Conservation (phyloP, 2,797 vertebrate genomes). For the Danio aesculapii region DNA sequence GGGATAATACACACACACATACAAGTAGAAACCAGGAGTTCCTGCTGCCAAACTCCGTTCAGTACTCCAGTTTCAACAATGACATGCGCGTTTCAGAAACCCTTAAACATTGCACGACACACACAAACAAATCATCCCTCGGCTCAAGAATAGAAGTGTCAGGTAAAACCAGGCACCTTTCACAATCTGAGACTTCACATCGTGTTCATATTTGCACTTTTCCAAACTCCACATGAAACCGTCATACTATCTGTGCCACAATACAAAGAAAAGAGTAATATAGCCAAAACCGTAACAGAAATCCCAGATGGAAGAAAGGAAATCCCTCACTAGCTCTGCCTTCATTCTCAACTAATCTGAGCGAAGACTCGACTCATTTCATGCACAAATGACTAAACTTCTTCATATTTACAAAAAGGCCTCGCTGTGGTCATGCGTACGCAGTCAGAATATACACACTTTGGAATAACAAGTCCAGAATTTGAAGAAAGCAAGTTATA, state of each 20-base stretch:
- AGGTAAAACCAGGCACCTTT: conserved; percentile 59
- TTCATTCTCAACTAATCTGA: conserved; percentile 31
- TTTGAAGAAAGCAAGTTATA: neutral
- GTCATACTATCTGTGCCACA: neutral
- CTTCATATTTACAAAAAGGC: conserved; percentile 26
- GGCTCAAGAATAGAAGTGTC: conserved; percentile 58
- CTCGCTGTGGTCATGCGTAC: conserved; percentile 22
- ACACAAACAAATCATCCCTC: conserved; percentile 29
- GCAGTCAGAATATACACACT: conserved; percentile 9
- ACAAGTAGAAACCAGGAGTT: conserved; percentile 4
- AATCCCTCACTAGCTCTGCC: conserved; percentile 22
- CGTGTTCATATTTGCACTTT: neutral
- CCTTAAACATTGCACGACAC: conserved; percentile 29
- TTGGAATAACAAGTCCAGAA: neutral
- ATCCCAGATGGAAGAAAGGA: conserved; percentile 22
- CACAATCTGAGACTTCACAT: conserved; percentile 6
- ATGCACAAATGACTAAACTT: neutral
- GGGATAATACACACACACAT: conserved; percentile 20
- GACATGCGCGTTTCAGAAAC: conserved; percentile 43
- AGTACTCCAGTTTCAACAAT: conserved; percentile 15
- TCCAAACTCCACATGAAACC: neutral
- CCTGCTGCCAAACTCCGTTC: neutral
- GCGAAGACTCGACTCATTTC: neutral
- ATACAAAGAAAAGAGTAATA: neutral
- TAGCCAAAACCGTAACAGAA: neutral